Conservation (phyloP, 2,888 invertebrate genomes). For the Plutella xylostella region DNA sequence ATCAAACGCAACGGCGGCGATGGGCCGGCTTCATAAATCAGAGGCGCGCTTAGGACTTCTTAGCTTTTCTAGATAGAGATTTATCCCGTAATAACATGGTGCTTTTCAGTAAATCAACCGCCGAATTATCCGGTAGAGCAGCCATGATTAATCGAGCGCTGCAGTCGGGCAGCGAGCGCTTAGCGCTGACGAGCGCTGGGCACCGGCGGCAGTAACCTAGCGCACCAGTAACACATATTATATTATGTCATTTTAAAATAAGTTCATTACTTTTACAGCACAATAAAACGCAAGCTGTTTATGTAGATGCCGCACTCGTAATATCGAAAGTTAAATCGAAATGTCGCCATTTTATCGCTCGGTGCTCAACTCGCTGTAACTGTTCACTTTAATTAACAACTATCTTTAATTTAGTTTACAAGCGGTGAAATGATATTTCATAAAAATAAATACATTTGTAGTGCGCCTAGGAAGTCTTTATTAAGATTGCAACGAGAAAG, state of each 20-base stretch:
- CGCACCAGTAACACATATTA: too few relatives aligned
- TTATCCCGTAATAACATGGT: conserved; percentile 69
- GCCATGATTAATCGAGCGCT: conserved; percentile 57
- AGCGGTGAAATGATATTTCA: conserved; percentile 38
- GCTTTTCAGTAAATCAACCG: conserved; percentile 68
- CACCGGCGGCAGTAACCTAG: neutral
- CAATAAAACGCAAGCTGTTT: conserved; percentile 22
- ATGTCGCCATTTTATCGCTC: too few relatives aligned
- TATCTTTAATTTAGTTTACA: conserved; percentile 58
- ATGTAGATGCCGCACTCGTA: too few relatives aligned
- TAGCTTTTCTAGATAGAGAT: conserved; percentile 71
- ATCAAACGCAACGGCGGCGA: conserved; percentile 56
- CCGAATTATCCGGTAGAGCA: conserved; percentile 69
- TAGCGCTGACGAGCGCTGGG: neutral
- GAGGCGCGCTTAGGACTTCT: conserved; percentile 64
- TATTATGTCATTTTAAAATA: too few relatives aligned
- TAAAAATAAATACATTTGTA: conserved; percentile 50
- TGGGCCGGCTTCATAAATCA: conserved; percentile 58
- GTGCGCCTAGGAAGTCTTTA: conserved; percentile 65
- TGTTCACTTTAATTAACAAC: conserved; percentile 58
- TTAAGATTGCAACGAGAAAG: conserved; percentile 64
- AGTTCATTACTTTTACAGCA: neutral
- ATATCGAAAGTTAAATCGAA: too few relatives aligned
- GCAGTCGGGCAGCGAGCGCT: too few relatives aligned
- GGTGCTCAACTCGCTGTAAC: too few relatives aligned